A percentile compares a stretch with the other conserved stretches of the same genome.
phyloP scores from a whole-genome alignment of 2,888 invertebrate species.

The Dioctria rufipes region DNA sequence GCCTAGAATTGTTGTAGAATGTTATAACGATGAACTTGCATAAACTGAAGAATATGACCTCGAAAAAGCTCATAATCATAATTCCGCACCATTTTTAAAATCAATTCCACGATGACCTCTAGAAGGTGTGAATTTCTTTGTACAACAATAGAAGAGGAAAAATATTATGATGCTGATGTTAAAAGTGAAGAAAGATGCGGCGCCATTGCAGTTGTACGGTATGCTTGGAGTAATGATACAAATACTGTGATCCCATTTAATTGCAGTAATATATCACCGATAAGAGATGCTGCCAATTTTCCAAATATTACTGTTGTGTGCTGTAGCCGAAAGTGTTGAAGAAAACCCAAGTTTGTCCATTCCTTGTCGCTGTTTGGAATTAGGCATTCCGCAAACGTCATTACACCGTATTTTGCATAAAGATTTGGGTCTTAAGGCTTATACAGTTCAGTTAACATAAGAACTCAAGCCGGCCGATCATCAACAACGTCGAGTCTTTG shows the following conservation, averaged over 20 bases:
- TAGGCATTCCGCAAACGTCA: too few relatives aligned
- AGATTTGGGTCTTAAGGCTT: too few relatives aligned
- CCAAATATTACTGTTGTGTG: background rate
- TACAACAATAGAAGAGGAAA: slow-evolving; percentile 51
- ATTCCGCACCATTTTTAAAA: slow-evolving; percentile 5
- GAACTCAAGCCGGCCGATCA: too few relatives aligned
- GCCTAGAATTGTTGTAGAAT: slow-evolving; percentile 52
- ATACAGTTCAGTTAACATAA: too few relatives aligned
- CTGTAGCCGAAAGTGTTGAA: accelerated
- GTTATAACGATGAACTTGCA: slow-evolving; percentile 36
- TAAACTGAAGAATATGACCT: slow-evolving; percentile 11
- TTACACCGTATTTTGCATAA: too few relatives aligned
- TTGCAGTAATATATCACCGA: slow-evolving; percentile 7
- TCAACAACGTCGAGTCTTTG: too few relatives aligned
- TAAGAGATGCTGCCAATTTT: background rate
- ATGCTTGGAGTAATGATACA: background rate
- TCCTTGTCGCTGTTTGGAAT: too few relatives aligned
- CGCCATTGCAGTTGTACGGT: too few relatives aligned
- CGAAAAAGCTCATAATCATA: background rate
- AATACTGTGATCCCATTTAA: slow-evolving; percentile 21
- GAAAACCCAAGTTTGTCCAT: too few relatives aligned
- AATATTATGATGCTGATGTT: slow-evolving; percentile 11
- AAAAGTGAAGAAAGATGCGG: background rate
- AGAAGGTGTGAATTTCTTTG: slow-evolving; percentile 30
- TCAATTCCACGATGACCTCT: slow-evolving; percentile 1